phyloP scores from a whole-genome alignment of 2,888 invertebrate species.

The Esperia sulphurella region DNA sequence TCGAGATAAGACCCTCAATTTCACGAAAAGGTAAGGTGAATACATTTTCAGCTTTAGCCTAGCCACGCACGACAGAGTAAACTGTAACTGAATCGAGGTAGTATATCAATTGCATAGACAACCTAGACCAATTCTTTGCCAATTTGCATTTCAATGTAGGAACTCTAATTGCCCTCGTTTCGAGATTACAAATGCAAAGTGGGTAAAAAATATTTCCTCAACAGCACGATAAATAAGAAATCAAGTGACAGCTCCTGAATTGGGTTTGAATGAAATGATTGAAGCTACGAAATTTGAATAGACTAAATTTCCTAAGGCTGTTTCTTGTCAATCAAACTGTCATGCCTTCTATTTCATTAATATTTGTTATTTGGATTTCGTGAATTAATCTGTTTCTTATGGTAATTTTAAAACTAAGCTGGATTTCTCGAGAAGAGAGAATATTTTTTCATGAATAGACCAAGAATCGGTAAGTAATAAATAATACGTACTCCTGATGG shows the following conservation, averaged over 20 bases:
- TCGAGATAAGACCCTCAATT: too few species aligned
- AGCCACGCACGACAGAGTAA: too few species aligned
- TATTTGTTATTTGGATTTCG: not conserved
- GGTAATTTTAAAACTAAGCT: too few species aligned
- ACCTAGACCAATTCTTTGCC: not conserved
- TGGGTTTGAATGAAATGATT: not conserved
- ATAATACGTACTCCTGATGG: too few species aligned
- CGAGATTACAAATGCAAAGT: not conserved
- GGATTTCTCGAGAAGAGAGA: too few species aligned
- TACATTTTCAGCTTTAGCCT: too few species aligned
- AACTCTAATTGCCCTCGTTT: slow-evolving; percentile 4
- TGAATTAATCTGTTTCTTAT: too few species aligned
- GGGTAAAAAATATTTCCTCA: not conserved
- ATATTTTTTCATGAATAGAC: too few species aligned
- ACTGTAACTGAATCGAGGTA: too few species aligned
- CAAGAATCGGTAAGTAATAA: too few species aligned
- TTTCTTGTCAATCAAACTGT: not conserved
- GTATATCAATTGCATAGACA: too few species aligned
- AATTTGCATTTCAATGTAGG: not conserved
- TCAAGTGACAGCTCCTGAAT: not conserved
- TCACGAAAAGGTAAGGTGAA: too few species aligned
- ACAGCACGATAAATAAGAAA: not conserved
- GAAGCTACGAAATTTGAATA: not conserved
- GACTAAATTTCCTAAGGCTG: not conserved
- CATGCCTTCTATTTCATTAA: not conserved